phyloP scores from a whole-genome alignment of 2,113 vertebrate species.

The Periophthalmus modestus region DNA sequence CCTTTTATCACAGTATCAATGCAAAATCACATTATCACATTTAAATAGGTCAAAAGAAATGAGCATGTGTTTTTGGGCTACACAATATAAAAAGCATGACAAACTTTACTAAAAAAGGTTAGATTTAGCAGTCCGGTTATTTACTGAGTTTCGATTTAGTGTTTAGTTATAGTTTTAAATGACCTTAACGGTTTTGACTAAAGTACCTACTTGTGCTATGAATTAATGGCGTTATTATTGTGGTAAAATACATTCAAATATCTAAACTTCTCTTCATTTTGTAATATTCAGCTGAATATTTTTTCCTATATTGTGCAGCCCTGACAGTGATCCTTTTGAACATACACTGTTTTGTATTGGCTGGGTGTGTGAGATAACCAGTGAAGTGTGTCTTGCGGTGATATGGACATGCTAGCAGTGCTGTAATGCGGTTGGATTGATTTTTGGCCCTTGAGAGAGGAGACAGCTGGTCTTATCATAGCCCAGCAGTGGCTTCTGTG shows the following conservation, averaged over 20 bases:
- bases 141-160: neutral
- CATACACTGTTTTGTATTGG: conserved; percentile 5
- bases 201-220: neutral
- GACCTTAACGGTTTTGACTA: neutral
- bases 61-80: conserved; percentile 6
- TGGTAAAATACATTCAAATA: neutral
- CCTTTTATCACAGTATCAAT: conserved; percentile 61
- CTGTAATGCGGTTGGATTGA: conserved; percentile 46
- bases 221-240: neutral
- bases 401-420: conserved; percentile 22
- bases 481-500: conserved; percentile 51
- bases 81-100: neutral
- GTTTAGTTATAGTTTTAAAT: neutral
- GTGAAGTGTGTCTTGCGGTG: conserved; percentile 22
- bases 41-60: conserved; percentile 31
- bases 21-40: conserved; percentile 54
- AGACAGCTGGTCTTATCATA: conserved; percentile 53
- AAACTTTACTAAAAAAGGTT: neutral
- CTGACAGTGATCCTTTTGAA: neutral
- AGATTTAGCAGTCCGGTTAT: neutral
- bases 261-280: neutral
- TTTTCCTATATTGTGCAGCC: neutral
- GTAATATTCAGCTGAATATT: too few relatives aligned
- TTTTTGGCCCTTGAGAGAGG: conserved; percentile 54
- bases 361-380: neutral